A percentile compares a stretch with the other conserved stretches of the same genome.
phyloP scores from a whole-genome alignment of 2,113 vertebrate species.

The Esox niger region DNA sequence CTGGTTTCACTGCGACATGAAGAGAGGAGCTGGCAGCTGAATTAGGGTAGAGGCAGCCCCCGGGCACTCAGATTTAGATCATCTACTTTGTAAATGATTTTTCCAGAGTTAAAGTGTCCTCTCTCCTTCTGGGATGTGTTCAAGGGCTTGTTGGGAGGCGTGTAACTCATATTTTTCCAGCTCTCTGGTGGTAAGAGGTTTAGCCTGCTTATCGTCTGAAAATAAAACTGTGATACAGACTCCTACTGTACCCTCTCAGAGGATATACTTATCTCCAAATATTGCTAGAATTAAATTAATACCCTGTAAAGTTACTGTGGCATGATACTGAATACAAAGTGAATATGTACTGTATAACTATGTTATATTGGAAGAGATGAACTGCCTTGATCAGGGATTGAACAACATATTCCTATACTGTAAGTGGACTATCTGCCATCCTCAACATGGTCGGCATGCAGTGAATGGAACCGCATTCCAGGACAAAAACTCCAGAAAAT shows the following conservation, averaged over 20 bases:
- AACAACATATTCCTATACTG: no score
- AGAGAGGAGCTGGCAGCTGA: neutral
- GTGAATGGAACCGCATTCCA: no score
- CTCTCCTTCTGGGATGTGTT: conserved; percentile 18
- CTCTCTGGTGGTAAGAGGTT: neutral
- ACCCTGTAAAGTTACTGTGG: no score
- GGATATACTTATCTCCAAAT: neutral
- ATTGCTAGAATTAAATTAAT: no score
- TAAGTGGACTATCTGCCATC: no score
- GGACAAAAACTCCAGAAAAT: no score
- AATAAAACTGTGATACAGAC: neutral
- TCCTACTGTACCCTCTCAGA: neutral
- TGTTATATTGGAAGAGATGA: no score
- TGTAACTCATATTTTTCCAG: neutral
- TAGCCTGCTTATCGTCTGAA: neutral
- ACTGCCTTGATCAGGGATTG: no score
- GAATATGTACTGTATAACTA: no score
- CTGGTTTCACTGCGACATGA: neutral
- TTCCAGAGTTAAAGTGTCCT: conserved; percentile 24
- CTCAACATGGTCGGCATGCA: no score
- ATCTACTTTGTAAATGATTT: conserved; percentile 42
- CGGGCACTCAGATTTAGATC: conserved; percentile 48
- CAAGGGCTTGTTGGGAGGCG: conserved; percentile 9
- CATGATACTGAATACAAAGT: no score
- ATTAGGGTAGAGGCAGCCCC: neutral